These are phyloP conservation scores for Cygnus atratus DNA, from an alignment of 2,113 vertebrate species.

Conservation along the genomic window DNA sequence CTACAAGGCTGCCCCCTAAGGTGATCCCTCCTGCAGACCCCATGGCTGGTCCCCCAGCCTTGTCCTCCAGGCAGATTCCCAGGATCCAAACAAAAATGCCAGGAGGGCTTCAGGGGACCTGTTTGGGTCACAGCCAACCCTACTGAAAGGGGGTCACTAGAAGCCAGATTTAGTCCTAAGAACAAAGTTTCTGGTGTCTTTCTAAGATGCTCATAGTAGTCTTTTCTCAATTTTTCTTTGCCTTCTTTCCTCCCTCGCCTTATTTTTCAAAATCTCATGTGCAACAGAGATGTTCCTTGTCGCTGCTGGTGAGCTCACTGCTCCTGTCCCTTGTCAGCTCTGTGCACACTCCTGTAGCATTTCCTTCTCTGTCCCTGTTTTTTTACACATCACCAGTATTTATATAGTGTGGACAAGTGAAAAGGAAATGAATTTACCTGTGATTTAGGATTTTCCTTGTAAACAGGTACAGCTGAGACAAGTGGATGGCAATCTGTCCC, in stretches of 20 bases:
- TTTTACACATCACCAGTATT: background rate
- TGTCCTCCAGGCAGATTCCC: conserved; percentile 52
- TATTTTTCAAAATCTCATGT: background rate
- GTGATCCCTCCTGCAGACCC: background rate
- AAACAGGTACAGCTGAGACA: background rate
- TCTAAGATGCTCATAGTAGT: background rate
- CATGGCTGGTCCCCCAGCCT: background rate
- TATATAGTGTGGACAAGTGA: background rate
- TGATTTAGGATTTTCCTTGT: background rate
- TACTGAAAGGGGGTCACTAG: conserved; percentile 44
- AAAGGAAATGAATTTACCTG: background rate
- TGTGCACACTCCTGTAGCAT: accelerated
- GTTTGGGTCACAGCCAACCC: conserved; percentile 23
- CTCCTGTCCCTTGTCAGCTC: background rate
- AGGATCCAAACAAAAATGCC: conserved; percentile 55
- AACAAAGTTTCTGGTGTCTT: conserved; percentile 43
- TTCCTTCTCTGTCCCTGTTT: background rate
- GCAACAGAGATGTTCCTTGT: background rate
- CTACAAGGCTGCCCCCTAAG: background rate
- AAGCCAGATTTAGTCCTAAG: conserved; percentile 39
- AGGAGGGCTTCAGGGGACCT: conserved; percentile 13
- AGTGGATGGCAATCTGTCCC: accelerated
- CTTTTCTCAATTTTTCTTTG: background rate
- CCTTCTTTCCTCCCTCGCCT: background rate
- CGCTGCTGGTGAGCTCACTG: background rate